Conservation (phyloP, 2,797 vertebrate genomes). For the Perodicticus potto region DNA sequence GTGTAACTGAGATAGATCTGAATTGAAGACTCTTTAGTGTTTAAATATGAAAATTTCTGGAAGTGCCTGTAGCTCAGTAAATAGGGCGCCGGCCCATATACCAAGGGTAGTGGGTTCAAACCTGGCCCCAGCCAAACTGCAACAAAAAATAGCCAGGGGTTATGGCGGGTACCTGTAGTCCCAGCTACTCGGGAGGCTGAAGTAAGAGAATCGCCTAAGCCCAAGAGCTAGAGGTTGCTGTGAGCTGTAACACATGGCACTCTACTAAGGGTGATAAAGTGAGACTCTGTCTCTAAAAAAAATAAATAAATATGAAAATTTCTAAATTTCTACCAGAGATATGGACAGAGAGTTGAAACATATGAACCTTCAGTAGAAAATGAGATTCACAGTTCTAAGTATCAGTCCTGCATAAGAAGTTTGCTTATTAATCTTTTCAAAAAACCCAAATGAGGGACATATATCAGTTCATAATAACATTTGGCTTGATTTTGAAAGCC, state of each 20-base stretch:
- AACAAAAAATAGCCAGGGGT: too few relatives aligned
- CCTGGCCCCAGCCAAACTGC: too few relatives aligned
- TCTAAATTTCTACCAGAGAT: background rate
- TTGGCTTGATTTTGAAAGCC: slow-evolving; percentile 77
- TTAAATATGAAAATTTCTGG: slow-evolving; percentile 22
- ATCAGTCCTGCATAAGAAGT: slow-evolving; percentile 62
- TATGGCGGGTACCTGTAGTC: too few relatives aligned
- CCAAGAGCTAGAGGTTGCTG: too few relatives aligned
- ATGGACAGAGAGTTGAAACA: slow-evolving; percentile 28
- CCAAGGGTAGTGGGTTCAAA: too few relatives aligned
- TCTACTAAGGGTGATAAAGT: too few relatives aligned
- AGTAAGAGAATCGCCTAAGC: too few relatives aligned
- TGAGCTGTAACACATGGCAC: too few relatives aligned
- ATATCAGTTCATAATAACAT: slow-evolving; percentile 66
- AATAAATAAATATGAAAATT: background rate
- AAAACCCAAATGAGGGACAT: slow-evolving; percentile 66
- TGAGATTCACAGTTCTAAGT: background rate
- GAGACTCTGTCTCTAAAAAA: too few relatives aligned
- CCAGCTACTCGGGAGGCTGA: too few relatives aligned
- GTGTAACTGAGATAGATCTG: background rate
- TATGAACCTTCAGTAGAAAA: slow-evolving; percentile 33
- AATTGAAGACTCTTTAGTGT: background rate
- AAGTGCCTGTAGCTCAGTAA: too few relatives aligned
- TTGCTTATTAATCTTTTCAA: slow-evolving; percentile 66
- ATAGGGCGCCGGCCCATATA: too few relatives aligned